phyloP scores from a whole-genome alignment of 2,888 invertebrate species.

The Nomada fucata region DNA sequence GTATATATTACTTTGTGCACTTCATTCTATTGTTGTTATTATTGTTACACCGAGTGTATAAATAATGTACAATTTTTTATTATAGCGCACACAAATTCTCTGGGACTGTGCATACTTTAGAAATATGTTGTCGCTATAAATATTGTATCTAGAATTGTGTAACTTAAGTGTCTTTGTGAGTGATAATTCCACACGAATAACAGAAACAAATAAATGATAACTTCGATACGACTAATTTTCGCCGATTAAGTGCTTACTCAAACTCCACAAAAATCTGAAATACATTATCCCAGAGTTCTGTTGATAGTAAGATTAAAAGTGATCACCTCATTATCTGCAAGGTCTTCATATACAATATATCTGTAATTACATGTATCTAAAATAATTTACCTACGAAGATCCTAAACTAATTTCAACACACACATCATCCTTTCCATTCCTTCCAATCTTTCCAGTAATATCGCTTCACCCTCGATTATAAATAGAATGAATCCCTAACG shows the following conservation, averaged over 20 bases:
- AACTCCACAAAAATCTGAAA: too few relatives aligned
- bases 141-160: slow-evolving; percentile 16
- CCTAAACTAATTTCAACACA: neutral
- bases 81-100: slow-evolving; percentile 16
- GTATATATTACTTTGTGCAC: neutral
- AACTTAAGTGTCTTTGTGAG: neutral
- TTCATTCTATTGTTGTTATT: neutral
- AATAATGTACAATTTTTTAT: neutral
- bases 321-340: too few relatives aligned
- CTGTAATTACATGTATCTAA: too few relatives aligned
- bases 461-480: too few relatives aligned
- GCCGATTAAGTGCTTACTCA: too few relatives aligned
- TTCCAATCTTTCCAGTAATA: neutral
- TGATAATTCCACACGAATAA: neutral
- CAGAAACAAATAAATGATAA: neutral
- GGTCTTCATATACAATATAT: too few relatives aligned
- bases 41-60: neutral
- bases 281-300: too few relatives aligned
- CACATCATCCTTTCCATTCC: neutral
- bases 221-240: neutral
- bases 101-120: slow-evolving; percentile 60
- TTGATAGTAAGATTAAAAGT: too few relatives aligned
- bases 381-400: too few relatives aligned
- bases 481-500: too few relatives aligned
- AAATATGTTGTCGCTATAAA: slow-evolving; percentile 20